Evolutionary conservation across 2,797 vertebrate species (phyloP).

Genomic region (Anniella stebbinsi): DNA sequence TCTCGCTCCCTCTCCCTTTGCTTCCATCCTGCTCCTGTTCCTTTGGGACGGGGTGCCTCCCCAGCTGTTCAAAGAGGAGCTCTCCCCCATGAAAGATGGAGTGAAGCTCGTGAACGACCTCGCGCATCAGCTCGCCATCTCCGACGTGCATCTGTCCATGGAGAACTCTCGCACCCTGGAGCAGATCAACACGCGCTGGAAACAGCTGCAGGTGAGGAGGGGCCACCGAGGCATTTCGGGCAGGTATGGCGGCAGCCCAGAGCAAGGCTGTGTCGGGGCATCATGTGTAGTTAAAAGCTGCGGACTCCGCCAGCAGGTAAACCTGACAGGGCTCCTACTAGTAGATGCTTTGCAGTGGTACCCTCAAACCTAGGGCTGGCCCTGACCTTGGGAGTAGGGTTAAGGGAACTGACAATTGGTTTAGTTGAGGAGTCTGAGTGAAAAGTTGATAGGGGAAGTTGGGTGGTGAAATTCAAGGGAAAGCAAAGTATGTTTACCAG

Average conservation of each 20-base stretch:
- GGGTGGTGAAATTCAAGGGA: not conserved
- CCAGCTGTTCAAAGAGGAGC: slow-evolving; percentile 95
- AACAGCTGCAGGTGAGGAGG: slow-evolving; percentile 91
- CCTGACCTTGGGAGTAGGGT: not conserved
- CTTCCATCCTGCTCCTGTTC: slow-evolving; percentile 29
- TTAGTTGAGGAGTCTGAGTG: not conserved
- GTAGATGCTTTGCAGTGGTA: not conserved
- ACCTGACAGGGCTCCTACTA: not conserved
- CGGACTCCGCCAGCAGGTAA: not conserved
- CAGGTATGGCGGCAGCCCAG: not conserved
- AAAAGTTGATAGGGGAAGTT: too few species aligned
- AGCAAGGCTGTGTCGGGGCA: not conserved
- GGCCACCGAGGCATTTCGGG: not conserved
- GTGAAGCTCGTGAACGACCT: slow-evolving; percentile 95
- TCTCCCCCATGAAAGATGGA: slow-evolving; percentile 92
- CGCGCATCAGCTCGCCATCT: slow-evolving; percentile 95
- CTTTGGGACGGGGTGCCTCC: not conserved
- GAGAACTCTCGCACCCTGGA: slow-evolving; percentile 93
- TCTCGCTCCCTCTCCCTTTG: not conserved
- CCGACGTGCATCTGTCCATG: slow-evolving; percentile 96
- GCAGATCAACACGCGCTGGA: slow-evolving; percentile 95
- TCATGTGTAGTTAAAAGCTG: not conserved
- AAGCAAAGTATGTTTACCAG: not conserved
- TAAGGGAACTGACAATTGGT: not conserved
- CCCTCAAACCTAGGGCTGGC: not conserved